Base-by-base conservation (phyloP, 2,113 vertebrate genomes). In the Lycaon pictus region DNA sequence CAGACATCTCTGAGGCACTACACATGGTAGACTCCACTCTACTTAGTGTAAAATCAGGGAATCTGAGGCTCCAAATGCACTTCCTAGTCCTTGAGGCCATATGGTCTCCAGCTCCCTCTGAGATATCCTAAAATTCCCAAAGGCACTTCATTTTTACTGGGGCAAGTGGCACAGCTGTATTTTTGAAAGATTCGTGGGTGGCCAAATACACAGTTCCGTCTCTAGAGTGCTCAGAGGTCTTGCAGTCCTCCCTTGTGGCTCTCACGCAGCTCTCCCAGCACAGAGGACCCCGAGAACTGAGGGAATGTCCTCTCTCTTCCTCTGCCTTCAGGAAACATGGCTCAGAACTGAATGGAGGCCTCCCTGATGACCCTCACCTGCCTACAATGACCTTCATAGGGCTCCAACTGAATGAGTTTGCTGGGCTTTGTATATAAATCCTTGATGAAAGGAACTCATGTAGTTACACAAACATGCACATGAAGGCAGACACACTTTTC, bases 81-180 rank as follows among this genome's bases (percentile, higher is more conserved):
- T 17, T 93, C 69, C 93, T 81, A 76, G 11, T 76, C 48, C 56
- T 85, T 67, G 74, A 96, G 86, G 86, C 74, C 76, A 2, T 71
- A 48, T 87, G 87, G 96, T 86, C 37, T 25, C 82, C 23, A 85
- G 0, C 84, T 84, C 69, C 62, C 62, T 32, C 35, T 67, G 48
- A 90, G 71, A 80, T 86, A 7, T 67, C 90, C 43, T 58, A 77
- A 63, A 71, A 27, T 88, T 95, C 56, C 79, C 60, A 27, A 79
- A 43, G 62, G 35, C 62, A 69, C n/a, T 96, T 71, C 15, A 7
- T 85, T 97, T 69, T 35, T 37, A 22, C 55, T 71, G 32, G 71
- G 85, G 12, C 19, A 93, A 67, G 80, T 95, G 65, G 82, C 27
- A 77, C 1, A 67, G 53, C 20, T 43, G 22, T 11, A 51, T 56